Conservation (phyloP, 35 echinoderm and acorn worm genomes). For the Ophioderma brevispina region DNA sequence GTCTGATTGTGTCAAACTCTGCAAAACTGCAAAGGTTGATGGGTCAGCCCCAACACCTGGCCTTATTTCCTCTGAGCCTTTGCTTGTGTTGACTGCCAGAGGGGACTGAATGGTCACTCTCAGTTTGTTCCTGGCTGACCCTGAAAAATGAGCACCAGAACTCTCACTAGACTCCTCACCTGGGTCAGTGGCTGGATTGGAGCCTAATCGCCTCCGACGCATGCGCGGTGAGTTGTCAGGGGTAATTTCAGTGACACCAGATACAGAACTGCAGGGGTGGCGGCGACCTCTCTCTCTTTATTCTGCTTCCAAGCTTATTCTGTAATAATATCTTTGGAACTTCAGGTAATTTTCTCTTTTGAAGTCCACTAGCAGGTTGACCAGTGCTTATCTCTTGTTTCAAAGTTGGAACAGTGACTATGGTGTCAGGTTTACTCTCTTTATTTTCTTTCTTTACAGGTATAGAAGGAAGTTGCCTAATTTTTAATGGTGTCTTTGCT, state of each 20-base stretch:
- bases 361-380: constrained; percentile 44
- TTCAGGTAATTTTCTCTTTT: constrained; percentile 72
- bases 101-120: constrained; percentile 41
- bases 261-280: constrained; percentile 14
- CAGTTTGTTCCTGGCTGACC: constrained; percentile 21
- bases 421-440: background rate
- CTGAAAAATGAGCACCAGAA: constrained; percentile 19
- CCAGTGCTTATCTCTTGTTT: constrained; percentile 46
- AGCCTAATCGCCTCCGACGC: background rate
- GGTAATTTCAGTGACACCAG: background rate
- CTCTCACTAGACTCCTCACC: constrained; percentile 38
- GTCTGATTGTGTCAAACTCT: constrained; percentile 72
- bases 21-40: constrained; percentile 79
- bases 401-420: constrained; percentile 14
- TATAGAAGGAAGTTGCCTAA: constrained; percentile 76
- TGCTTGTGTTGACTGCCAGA: background rate
- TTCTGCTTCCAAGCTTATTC: constrained; percentile 75
- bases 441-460: constrained; percentile 60
- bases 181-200: constrained; percentile 46
- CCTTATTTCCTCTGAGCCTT: background rate
- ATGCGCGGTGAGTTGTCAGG: background rate
- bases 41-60: constrained; percentile 37
- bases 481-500: constrained; percentile 62
- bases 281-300: constrained; percentile 49
- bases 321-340: constrained; percentile 88